phyloP scores from a whole-genome alignment of 2,113 vertebrate species.

The Chiloscyllium plagiosum region DNA sequence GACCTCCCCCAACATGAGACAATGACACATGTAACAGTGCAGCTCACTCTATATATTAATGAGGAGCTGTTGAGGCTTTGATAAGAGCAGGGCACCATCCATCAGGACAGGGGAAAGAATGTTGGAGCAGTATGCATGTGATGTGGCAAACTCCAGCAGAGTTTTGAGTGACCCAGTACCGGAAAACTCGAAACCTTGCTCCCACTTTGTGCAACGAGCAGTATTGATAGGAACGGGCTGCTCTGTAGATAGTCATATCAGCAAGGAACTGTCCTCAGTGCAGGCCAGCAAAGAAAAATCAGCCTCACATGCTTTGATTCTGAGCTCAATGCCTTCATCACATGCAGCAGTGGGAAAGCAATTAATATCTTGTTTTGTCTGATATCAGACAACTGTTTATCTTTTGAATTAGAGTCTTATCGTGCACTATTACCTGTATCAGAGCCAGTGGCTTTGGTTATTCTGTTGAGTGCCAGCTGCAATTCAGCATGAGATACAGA shows the following conservation, averaged over 20 bases:
- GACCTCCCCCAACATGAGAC: conserved; percentile 80
- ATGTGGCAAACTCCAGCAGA: conserved; percentile 64
- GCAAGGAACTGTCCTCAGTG: not conserved
- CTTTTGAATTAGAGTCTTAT: conserved; percentile 60
- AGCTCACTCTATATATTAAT: conserved; percentile 81
- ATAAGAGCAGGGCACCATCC: conserved; percentile 78
- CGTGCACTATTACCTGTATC: conserved; percentile 55
- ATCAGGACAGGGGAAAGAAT: conserved; percentile 68
- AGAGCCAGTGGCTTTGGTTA: conserved; percentile 53
- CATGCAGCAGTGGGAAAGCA: conserved; percentile 58
- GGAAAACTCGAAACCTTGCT: conserved; percentile 59
- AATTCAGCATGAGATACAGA: conserved; percentile 73
- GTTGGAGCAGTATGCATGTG: conserved; percentile 62
- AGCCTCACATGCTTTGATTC: conserved; percentile 45
- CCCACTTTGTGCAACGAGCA: conserved; percentile 60
- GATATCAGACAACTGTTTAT: conserved; percentile 60
- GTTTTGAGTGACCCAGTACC: conserved; percentile 58
- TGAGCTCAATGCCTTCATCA: conserved; percentile 51
- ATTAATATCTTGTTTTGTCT: conserved; percentile 69
- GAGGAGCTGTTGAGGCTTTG: conserved; percentile 82
- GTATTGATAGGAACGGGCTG: conserved; percentile 52
- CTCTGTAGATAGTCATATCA: conserved; percentile 44
- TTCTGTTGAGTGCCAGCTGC: conserved; percentile 60
- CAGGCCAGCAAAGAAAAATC: conserved; percentile 51
- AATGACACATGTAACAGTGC: conserved; percentile 75